phyloP scores from a whole-genome alignment of 1,140 invertebrate genomes.

The Zelostemma sp. region DNA sequence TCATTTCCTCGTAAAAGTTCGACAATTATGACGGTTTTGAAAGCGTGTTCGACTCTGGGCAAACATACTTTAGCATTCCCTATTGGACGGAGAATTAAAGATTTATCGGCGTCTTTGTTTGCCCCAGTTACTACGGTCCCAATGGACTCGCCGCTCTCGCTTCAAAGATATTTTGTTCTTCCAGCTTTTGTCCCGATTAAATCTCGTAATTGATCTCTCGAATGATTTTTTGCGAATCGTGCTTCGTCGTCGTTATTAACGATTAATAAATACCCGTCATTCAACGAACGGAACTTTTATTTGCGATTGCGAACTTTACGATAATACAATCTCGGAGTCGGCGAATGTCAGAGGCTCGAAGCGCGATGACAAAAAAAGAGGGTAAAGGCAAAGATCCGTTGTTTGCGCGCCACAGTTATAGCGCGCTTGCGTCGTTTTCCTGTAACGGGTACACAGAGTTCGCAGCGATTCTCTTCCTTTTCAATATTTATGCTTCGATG shows the following conservation, averaged over 20 bases:
- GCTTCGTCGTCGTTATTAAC: constrained; percentile 15
- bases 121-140: constrained; percentile 43
- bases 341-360: constrained; percentile 35
- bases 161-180: neutral
- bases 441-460: constrained; percentile 40
- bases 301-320: constrained; percentile 12
- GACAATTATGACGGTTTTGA: constrained; percentile 32
- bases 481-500: constrained; percentile 63
- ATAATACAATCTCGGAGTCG: constrained; percentile 29
- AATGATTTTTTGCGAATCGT: neutral
- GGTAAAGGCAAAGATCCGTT: constrained; percentile 41
- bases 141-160: constrained; percentile 30
- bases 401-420: constrained; percentile 43
- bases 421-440: constrained; percentile 38
- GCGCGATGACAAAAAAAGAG: constrained; percentile 27
- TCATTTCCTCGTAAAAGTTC: too few species aligned
- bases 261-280: constrained; percentile 24
- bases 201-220: neutral
- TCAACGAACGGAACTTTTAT: constrained; percentile 5
- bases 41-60: constrained; percentile 36
- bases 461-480: constrained; percentile 39
- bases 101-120: constrained; percentile 47
- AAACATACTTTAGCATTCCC: constrained; percentile 41
- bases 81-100: constrained; percentile 41
- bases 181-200: neutral